A percentile compares a stretch with the other conserved stretches of the same genome.
Conservation (phyloP, 2,113 vertebrate genomes). For the Promerops cafer region DNA sequence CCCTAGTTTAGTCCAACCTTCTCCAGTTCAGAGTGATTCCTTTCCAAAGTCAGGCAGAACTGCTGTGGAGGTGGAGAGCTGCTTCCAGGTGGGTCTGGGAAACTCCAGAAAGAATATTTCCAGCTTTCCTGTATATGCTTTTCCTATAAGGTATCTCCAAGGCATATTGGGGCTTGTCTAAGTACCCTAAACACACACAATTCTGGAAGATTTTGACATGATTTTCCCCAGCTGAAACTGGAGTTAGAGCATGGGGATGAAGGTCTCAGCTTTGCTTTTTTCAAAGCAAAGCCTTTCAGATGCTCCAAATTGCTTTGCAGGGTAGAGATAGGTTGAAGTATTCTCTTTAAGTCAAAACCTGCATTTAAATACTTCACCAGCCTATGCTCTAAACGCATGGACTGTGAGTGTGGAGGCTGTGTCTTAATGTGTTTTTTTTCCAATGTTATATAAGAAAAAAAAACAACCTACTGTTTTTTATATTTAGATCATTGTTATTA, state of each 20-base stretch:
- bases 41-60: not conserved
- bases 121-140: not conserved
- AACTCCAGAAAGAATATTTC: not conserved
- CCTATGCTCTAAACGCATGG: not conserved
- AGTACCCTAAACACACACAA: not conserved
- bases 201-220: not conserved
- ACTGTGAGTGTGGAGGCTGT: not conserved
- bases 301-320: not conserved
- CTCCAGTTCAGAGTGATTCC: not conserved
- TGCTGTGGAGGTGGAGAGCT: not conserved
- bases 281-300: not conserved
- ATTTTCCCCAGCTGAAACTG: not conserved
- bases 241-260: not conserved
- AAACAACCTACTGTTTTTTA: not conserved
- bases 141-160: not conserved
- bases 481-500: not conserved
- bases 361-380: not conserved
- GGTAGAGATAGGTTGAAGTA: not conserved
- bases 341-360: not conserved
- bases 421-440: fast-evolving
- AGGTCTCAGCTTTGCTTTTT: not conserved
- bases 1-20: not conserved
- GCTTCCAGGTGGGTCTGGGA: not conserved
- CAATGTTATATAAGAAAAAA: not conserved
- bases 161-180: not conserved